phyloP scores from a whole-genome alignment of 2,888 invertebrate species.

The Micropterix aruncella region DNA sequence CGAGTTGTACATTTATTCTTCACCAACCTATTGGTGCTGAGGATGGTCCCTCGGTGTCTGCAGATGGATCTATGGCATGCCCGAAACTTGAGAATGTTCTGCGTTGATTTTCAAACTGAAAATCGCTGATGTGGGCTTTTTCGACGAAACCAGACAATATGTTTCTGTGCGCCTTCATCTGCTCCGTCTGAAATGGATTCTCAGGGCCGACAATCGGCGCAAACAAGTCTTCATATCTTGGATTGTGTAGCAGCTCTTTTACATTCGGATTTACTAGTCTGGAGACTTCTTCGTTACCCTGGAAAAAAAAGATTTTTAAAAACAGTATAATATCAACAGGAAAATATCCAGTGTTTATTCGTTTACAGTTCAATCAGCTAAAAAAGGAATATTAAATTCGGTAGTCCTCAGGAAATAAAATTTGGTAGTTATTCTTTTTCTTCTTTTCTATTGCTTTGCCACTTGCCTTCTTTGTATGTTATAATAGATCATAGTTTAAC shows the following conservation, averaged over 20 bases:
- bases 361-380: too few species aligned
- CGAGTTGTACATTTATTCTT: too few species aligned
- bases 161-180: slow-evolving; percentile 78
- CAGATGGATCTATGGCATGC: slow-evolving; percentile 89
- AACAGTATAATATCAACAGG: slow-evolving; percentile 3
- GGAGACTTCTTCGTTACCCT: slow-evolving; percentile 59
- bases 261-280: slow-evolving; percentile 62
- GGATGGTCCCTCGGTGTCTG: slow-evolving; percentile 40
- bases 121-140: slow-evolving; percentile 87
- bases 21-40: too few species aligned
- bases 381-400: too few species aligned
- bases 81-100: slow-evolving; percentile 91
- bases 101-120: slow-evolving; percentile 94
- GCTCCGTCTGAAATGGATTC: slow-evolving; percentile 86
- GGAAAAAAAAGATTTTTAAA: slow-evolving; percentile 14
- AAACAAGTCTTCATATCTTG: slow-evolving; percentile 88
- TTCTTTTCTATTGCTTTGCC: slow-evolving; percentile 7
- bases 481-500: too few species aligned
- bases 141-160: slow-evolving; percentile 91
- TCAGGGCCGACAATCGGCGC: slow-evolving; percentile 84
- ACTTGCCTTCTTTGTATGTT: too few species aligned
- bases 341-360: slow-evolving; percentile 1
- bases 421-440: slow-evolving; percentile 4
- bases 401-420: slow-evolving; percentile 1
- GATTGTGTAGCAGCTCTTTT: slow-evolving; percentile 80